These are phyloP conservation scores for Trogon melanurus DNA, from an alignment of 2,113 vertebrate species.

Conservation along the genomic window DNA sequence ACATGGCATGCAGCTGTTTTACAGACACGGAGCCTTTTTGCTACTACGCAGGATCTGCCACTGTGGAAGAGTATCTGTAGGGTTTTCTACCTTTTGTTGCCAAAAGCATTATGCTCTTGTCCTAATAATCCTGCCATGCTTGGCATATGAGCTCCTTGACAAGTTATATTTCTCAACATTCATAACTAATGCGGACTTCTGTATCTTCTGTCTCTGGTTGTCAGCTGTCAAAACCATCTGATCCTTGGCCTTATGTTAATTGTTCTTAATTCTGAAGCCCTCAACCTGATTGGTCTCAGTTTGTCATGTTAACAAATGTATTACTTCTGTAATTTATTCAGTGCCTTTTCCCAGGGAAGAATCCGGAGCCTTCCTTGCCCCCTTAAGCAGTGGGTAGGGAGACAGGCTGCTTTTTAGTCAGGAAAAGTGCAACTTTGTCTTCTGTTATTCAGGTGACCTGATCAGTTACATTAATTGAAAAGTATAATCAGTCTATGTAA, in stretches of 20 bases:
- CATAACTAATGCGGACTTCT: not conserved
- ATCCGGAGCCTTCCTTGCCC: not conserved
- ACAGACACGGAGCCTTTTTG: not conserved
- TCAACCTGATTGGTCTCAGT: not conserved
- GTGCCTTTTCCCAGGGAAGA: not conserved
- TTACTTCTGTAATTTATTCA: not conserved
- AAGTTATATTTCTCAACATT: not conserved
- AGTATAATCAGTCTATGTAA: not conserved
- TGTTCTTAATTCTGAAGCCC: not conserved
- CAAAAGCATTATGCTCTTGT: not conserved
- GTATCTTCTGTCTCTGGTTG: not conserved
- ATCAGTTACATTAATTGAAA: not conserved
- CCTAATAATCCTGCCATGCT: not conserved
- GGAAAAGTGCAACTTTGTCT: not conserved
- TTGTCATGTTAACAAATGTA: not conserved
- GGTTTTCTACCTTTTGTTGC: not conserved
- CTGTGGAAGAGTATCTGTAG: fast-evolving
- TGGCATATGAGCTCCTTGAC: not conserved
- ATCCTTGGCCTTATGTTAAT: not conserved
- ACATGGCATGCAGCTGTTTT: not conserved
- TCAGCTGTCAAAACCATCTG: not conserved
- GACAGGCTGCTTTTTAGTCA: not conserved
- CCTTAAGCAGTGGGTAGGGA: not conserved
- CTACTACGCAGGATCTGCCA: not conserved
- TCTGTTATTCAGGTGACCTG: not conserved